Evolutionary conservation across 2,797 vertebrate species (phyloP), one percentile per base, ranked within the genome.

Genomic region (Siniperca scherzeri): DNA sequence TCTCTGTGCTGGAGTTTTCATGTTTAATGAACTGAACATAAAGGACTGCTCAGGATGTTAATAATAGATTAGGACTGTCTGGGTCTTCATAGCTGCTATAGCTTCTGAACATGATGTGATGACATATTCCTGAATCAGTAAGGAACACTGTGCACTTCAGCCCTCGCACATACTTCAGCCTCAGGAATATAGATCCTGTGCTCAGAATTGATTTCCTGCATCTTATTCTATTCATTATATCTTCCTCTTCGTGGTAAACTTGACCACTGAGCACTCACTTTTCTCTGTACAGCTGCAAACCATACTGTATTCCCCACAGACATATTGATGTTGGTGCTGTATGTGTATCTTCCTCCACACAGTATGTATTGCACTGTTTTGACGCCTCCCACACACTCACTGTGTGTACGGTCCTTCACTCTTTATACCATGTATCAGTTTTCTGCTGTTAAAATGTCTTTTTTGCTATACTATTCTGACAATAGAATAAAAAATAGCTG

Each of bases 1-100:
- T 79, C 70, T 82, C 61, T 14, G 13, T 33, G 74, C 70, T 33
- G 46, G 44, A 70, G 81, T 87, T 85, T 91, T 87, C 86, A 82
- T 91, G 89, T 89, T 85, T 87, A 91, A 91, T 91, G 91, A 90
- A 78, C 66, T 62, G 5, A 61, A 80, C 82, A 57, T 89, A 74
- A 92, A 85, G 75, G 64, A 76, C 83, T 50, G 75, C 85, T 75
- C 60, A 5, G 74, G 48, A 78, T 83, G 83, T 94, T 90, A 93
- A 94, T 94, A 93, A 93, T 93, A 89, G 66, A 94, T 92, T 50
- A 85, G 67, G 70, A 66, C 80, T 72, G 91, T 91, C 90, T 87
- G 87, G 88, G 70, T 88, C 88, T 74, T 82, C 50, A 85, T 90
- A 84, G 76, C 80, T 55, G 59, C 87, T 86, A 87, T 84, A 84